These are phyloP conservation scores for Pseudomyrmex dendroicus DNA, from an alignment of 1,140 invertebrate genomes.

Conservation along the genomic window DNA sequence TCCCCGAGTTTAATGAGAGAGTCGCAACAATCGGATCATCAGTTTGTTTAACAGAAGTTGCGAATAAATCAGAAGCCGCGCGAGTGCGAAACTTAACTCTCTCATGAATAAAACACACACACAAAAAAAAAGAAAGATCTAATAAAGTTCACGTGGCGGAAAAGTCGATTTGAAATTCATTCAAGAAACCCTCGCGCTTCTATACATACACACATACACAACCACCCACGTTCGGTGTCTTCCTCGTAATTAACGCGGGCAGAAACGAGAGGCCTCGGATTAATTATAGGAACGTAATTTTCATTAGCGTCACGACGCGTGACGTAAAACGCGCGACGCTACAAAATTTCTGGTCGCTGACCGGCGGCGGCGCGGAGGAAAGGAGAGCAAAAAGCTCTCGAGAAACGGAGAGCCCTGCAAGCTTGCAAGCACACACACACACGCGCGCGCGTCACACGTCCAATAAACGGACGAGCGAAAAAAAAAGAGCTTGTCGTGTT, in stretches of 20 bases:
- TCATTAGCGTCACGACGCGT: not conserved
- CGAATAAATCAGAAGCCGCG: no score
- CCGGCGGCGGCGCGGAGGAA: not conserved
- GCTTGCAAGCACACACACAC: constrained; percentile 55
- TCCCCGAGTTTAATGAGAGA: not conserved
- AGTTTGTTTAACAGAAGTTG: not conserved
- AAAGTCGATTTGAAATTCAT: no score
- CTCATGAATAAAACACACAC: no score
- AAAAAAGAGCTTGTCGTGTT: constrained; percentile 73
- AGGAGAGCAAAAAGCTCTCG: not conserved
- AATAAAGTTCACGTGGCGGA: no score
- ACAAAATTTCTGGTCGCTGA: constrained; percentile 13
- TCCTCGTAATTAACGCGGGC: not conserved
- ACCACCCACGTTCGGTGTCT: not conserved
- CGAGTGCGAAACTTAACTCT: no score
- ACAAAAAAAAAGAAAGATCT: no score
- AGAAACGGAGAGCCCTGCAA: constrained; percentile 13
- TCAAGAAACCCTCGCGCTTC: no score
- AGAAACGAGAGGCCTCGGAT: not conserved
- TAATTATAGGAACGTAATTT: constrained; percentile 40
- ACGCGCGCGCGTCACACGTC: constrained; percentile 60
- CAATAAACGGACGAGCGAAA: constrained; percentile 70
- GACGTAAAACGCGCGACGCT: not conserved
- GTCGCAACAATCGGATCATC: no score
- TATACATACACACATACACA: no score